A percentile compares a stretch with the other conserved stretches of the same genome.
These are phyloP conservation scores for Anorthoa munda DNA, from an alignment of 2,888 invertebrate genomes.

Conservation along the genomic window DNA sequence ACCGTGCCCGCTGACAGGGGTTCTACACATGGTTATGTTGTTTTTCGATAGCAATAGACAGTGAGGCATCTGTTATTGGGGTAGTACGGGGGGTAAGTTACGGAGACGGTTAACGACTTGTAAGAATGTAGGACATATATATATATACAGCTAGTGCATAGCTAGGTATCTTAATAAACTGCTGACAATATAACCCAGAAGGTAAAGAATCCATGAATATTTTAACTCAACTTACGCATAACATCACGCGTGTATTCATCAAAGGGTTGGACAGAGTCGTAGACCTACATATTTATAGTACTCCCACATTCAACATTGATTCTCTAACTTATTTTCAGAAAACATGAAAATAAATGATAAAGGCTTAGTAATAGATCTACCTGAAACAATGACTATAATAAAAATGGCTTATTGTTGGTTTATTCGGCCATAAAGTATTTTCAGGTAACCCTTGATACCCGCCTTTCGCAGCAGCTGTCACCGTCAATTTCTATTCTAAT, in stretches of 20 bases:
- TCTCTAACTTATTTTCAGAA: background rate
- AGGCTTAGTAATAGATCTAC: background rate
- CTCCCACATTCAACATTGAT: background rate
- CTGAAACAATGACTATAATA: background rate
- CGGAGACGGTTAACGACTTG: background rate
- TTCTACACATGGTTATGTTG: conserved; percentile 8
- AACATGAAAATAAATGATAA: background rate
- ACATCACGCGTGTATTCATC: too few relatives aligned
- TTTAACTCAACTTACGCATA: too few relatives aligned
- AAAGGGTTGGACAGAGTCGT: too few relatives aligned
- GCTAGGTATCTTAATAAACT: background rate
- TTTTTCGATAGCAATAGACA: conserved; percentile 10
- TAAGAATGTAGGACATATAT: background rate
- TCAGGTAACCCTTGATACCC: background rate
- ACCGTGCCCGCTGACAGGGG: conserved; percentile 23
- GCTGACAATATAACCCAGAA: too few relatives aligned
- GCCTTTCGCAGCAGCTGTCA: background rate
- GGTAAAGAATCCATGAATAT: too few relatives aligned
- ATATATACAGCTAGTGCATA: too few relatives aligned
- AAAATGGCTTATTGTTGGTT: background rate
- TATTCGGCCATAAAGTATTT: background rate
- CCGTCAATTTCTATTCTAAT: too few relatives aligned
- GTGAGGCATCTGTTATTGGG: conserved; percentile 7
- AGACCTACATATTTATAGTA: too few relatives aligned
- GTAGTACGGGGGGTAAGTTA: background rate